These are phyloP conservation scores for Todiramphus saurophagus DNA, from an alignment of 2,113 vertebrate species.

Conservation along the genomic window DNA sequence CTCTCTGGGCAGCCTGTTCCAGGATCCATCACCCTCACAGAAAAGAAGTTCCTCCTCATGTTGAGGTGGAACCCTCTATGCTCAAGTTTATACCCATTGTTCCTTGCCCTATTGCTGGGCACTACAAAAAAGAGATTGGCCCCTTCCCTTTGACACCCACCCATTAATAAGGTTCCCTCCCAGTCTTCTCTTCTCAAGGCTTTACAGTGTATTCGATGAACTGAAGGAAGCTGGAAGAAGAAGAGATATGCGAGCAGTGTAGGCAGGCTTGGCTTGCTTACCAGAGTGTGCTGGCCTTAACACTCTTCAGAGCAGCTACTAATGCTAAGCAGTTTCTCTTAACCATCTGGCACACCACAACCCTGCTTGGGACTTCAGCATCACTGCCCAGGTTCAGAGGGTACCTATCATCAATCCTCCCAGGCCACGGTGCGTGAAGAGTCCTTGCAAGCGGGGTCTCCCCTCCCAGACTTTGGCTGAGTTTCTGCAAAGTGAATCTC, in stretches of 20 bases:
- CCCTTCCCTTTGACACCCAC: too few relatives aligned
- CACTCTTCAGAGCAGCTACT: neutral
- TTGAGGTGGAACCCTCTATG: too few relatives aligned
- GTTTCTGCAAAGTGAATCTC: conserved; percentile 30
- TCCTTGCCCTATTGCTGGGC: too few relatives aligned
- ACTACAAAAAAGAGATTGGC: too few relatives aligned
- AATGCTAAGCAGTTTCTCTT: neutral
- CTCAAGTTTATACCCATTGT: too few relatives aligned
- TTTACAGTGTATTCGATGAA: neutral
- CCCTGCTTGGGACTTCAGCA: neutral
- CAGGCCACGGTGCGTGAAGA: neutral
- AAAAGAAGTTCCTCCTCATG: too few relatives aligned
- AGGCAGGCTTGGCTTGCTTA: neutral
- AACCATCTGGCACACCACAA: neutral
- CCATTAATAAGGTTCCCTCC: too few relatives aligned
- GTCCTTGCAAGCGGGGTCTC: neutral
- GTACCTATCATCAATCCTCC: neutral
- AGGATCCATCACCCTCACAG: too few relatives aligned
- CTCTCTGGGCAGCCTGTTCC: too few relatives aligned
- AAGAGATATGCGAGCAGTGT: neutral
- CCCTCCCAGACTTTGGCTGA: neutral
- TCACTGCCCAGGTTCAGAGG: neutral
- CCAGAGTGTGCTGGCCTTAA: neutral
- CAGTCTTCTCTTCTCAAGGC: too few relatives aligned
- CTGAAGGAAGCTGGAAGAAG: neutral